A percentile compares a stretch with the other conserved stretches of the same genome.
Conservation (phyloP, 2,797 vertebrate genomes). For the Scomberomorus guttatus region DNA sequence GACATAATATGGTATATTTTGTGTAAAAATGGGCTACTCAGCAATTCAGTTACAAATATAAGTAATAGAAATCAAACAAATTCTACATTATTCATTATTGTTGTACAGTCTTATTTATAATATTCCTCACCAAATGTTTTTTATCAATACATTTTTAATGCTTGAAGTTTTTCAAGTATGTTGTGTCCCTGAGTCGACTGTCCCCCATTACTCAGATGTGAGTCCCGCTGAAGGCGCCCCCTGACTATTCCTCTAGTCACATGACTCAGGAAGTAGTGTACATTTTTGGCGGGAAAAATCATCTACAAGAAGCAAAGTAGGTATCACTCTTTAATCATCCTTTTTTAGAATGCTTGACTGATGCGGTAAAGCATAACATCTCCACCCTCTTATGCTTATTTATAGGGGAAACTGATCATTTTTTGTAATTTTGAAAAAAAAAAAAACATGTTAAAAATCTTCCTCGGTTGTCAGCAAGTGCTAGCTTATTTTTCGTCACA, state of each 20-base stretch:
- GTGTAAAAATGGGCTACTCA: too few species aligned
- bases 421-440: neutral
- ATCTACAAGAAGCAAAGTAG: neutral
- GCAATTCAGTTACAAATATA: too few species aligned
- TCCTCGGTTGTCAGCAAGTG: neutral
- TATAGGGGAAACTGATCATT: neutral
- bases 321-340: too few species aligned
- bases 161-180: neutral
- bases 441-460: neutral
- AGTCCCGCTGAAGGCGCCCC: neutral
- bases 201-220: neutral
- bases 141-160: too few species aligned
- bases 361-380: neutral
- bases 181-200: neutral
- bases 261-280: too few species aligned
- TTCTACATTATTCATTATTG: neutral
- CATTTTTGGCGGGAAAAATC: neutral
- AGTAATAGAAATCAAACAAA: neutral
- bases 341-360: neutral
- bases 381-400: neutral
- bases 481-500: neutral
- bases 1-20: too few species aligned
- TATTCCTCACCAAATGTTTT: too few species aligned
- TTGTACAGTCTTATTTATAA: too few species aligned
- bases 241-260: neutral